These are phyloP conservation scores for Cricetomys ansorgei DNA, from an alignment of 2,113 vertebrate species.

Conservation along the genomic window DNA sequence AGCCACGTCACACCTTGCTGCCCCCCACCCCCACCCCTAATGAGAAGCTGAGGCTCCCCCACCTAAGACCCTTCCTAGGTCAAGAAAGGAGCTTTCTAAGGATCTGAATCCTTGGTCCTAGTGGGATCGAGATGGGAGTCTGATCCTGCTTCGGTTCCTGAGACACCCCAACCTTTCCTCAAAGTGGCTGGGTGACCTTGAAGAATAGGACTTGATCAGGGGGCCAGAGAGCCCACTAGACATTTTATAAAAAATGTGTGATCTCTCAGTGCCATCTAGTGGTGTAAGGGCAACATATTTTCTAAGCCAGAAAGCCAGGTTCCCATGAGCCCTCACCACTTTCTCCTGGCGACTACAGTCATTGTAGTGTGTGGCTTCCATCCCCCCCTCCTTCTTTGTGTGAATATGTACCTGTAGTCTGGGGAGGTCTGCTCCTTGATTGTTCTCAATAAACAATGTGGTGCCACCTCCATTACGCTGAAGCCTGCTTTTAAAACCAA, in stretches of 20 bases:
- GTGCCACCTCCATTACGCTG: background rate
- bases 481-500: background rate
- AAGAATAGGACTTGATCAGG: background rate
- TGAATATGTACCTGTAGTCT: background rate
- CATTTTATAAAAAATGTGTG: fast-evolving
- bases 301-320: background rate
- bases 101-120: background rate
- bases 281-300: background rate
- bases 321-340: background rate
- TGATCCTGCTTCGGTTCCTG: background rate
- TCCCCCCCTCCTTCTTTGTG: background rate
- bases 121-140: background rate
- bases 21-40: background rate
- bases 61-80: background rate
- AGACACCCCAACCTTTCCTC: background rate
- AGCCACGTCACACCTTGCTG: background rate
- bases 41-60: background rate
- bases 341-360: background rate
- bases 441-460: background rate
- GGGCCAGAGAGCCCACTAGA: fast-evolving
- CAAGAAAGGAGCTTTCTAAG: too few species aligned
- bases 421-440: background rate
- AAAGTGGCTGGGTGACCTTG: background rate
- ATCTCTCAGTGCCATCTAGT: background rate
- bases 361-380: background rate